These are phyloP conservation scores for Leptodactylus fuscus DNA, from an alignment of 2,113 vertebrate species.

Conservation along the genomic window DNA sequence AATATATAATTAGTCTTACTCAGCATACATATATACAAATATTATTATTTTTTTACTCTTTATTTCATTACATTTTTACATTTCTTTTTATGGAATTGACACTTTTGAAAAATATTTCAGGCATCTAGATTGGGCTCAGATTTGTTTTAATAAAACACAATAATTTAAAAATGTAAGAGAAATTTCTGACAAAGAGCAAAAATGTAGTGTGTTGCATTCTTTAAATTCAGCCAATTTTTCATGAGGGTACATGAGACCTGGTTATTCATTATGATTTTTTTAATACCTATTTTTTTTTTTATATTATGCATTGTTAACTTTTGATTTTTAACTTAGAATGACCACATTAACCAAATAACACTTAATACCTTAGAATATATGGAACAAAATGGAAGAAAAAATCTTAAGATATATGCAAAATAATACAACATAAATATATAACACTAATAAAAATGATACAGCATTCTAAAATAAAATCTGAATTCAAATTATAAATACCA, in stretches of 20 bases:
- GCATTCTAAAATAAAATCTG: neutral
- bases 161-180: neutral
- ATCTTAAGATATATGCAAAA: neutral
- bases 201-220: neutral
- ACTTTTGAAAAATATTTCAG: too few species aligned
- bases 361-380: too few species aligned
- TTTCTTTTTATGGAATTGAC: too few species aligned
- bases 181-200: too few species aligned
- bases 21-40: neutral
- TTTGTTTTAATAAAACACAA: too few species aligned
- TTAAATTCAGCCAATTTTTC: neutral
- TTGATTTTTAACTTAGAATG: too few species aligned
- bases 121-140: too few species aligned
- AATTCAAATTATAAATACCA: too few species aligned
- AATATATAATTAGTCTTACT: neutral
- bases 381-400: too few species aligned
- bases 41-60: neutral
- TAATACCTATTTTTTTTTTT: neutral
- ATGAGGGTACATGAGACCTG: neutral
- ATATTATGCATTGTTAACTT: too few species aligned
- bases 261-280: neutral
- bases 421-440: neutral
- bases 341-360: too few species aligned
- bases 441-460: neutral
- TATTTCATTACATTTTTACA: too few species aligned